A percentile compares a stretch with the other conserved stretches of the same genome.
Evolutionary conservation across 2,113 vertebrate genomes (phyloP).

Genomic region (Dryoscopus gambensis): DNA sequence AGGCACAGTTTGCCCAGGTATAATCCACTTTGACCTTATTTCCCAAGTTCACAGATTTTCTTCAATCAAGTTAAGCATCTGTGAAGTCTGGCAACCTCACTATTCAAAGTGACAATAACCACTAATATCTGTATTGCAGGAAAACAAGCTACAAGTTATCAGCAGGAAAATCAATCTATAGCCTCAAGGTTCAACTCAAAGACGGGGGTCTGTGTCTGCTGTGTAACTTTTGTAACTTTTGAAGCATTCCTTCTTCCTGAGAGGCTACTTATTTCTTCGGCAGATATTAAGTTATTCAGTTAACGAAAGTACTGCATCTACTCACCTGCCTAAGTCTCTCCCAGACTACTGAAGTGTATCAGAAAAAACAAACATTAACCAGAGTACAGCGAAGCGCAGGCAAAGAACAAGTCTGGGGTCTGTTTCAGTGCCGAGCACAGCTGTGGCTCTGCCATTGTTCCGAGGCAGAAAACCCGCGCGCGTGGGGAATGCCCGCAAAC

Average conservation of each 20-base stretch:
- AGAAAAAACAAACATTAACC: neutral
- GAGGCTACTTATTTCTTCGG: too few species aligned
- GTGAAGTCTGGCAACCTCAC: neutral
- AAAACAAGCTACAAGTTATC: neutral
- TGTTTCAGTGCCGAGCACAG: neutral
- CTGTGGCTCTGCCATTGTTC: neutral
- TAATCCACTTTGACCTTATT: neutral
- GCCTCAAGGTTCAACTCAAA: neutral
- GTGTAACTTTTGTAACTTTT: neutral
- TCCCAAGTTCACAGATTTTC: neutral
- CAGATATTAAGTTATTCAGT: neutral
- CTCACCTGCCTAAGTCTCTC: neutral
- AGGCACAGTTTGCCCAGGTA: neutral
- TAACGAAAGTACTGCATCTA: neutral
- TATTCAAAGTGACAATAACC: neutral
- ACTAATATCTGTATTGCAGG: neutral
- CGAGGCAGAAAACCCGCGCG: neutral
- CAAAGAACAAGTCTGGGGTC: neutral
- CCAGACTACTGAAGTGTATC: neutral
- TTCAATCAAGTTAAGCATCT: neutral
- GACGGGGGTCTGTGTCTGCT: accelerated
- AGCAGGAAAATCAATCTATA: neutral
- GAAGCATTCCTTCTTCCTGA: neutral
- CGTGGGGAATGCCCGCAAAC: accelerated
- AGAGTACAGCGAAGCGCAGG: accelerated